Evolutionary conservation across 2,888 invertebrate genomes (phyloP), one percentile per base, ranked within the genome.

Genomic region (Caenorhabditis drosophilae): DNA sequence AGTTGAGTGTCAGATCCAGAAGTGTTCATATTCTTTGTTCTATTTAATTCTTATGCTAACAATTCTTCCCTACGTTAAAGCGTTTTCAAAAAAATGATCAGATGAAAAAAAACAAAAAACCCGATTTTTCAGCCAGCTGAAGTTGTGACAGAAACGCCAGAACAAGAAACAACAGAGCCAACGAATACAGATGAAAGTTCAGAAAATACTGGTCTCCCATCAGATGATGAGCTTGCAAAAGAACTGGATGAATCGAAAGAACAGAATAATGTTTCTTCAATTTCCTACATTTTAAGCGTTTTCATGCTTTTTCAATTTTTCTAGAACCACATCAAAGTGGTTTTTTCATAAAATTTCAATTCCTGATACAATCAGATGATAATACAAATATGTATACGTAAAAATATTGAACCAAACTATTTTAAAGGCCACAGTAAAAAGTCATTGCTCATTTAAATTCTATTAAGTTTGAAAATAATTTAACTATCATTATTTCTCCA

Each of bases 141-240:
- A 26, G 11, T 35, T 1, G 42, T 18, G 23, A 42, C 42, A 12
- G 20, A 40, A 40, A 27, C 2, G 22, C 22, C 25, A 35, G 49
- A 49, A 16, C 20, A 47, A 36, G 44, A 42, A 26, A 25, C 22
- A 7, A n/a, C 50, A n/a, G 40, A 16, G 12, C 16, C 31, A n/a
- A 15, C 38, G 7, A 31, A 15, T 12, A 36, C 35, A 1, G 31
- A 7, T n/a, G 23, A 18, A 42, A 36, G 27, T 2, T 27, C 48
- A 11, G 45, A n/a, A 1, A 12, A 31, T 9, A 31, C 31, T 9
- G 12, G 7, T 31, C 11, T 45, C n/a, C 31, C 40, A 9, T 47
- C 54, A 3, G 55, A 55, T 25, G 48, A 48, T 7, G 55, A 55
- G 6, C 20, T 55, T 4, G 55, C 45, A 22, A 55, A 55, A 12